Evolutionary conservation across 2,113 vertebrate genomes (phyloP).

Genomic region (Brienomyrus longianalis): DNA sequence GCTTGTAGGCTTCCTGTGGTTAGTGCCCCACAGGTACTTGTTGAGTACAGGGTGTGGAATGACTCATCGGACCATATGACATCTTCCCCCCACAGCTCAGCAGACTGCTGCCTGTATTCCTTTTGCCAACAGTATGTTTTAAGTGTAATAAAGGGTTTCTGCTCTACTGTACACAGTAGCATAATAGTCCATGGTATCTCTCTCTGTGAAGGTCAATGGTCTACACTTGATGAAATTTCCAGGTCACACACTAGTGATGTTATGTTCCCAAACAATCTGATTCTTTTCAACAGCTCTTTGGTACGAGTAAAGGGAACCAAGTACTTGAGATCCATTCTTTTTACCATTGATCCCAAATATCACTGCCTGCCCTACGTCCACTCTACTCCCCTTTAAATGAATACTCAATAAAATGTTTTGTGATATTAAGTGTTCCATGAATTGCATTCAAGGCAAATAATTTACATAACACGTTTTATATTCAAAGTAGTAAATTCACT

Average conservation of each 20-base stretch:
- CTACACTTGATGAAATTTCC: neutral
- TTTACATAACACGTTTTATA: neutral
- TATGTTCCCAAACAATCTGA: neutral
- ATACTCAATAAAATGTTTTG: neutral
- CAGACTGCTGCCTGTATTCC: neutral
- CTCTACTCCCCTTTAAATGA: neutral
- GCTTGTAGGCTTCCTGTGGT: neutral
- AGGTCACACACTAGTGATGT: neutral
- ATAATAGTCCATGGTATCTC: neutral
- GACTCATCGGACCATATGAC: neutral
- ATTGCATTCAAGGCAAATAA: neutral
- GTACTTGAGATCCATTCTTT: neutral
- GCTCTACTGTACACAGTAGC: neutral
- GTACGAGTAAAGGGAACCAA: neutral
- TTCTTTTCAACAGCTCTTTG: neutral
- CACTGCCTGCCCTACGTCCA: neutral
- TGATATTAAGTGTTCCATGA: neutral
- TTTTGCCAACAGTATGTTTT: neutral
- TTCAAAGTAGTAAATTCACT: neutral
- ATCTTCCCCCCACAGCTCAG: neutral
- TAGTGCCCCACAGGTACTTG: neutral
- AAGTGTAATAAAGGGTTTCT: neutral
- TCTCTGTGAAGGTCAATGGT: neutral
- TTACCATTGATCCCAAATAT: neutral
- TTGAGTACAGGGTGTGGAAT: neutral